Conservation (phyloP, 2,888 invertebrate genomes). For the Agrotis exclamationis region DNA sequence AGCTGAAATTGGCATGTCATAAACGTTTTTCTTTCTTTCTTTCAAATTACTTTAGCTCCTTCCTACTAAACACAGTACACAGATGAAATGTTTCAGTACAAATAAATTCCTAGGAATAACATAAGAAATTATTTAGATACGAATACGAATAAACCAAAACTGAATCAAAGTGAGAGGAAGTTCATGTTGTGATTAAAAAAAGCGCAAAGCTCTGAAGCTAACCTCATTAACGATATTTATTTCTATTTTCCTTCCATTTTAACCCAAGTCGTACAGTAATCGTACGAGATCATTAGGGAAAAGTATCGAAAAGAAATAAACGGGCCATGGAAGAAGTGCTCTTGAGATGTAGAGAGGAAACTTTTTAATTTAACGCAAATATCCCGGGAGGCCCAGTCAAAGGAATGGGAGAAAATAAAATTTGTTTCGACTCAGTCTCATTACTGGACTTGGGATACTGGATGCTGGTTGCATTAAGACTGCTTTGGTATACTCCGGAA, state of each 20-base stretch:
- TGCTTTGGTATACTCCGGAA: slow-evolving; percentile 18
- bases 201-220: slow-evolving; percentile 23
- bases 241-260: slow-evolving; percentile 66
- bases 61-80: too few species aligned
- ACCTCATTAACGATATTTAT: slow-evolving; percentile 47
- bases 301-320: slow-evolving; percentile 79
- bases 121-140: slow-evolving; percentile 2
- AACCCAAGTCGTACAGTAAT: slow-evolving; percentile 68
- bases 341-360: slow-evolving; percentile 78
- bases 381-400: slow-evolving; percentile 80
- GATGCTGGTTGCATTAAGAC: slow-evolving; percentile 36
- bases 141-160: not conserved
- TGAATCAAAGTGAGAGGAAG: slow-evolving; percentile 40
- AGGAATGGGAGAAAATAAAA: slow-evolving; percentile 83
- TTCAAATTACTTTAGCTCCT: too few species aligned
- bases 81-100: too few species aligned
- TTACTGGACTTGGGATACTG: slow-evolving; percentile 72
- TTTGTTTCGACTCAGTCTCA: slow-evolving; percentile 81
- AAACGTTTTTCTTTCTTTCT: too few species aligned
- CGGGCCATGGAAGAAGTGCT: slow-evolving; percentile 70
- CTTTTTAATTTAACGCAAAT: slow-evolving; percentile 87
- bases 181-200: slow-evolving; percentile 40
- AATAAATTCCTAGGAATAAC: not conserved
- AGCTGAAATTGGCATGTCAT: too few species aligned
- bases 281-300: slow-evolving; percentile 81